Evolutionary conservation across 2,888 invertebrate species (phyloP).

Genomic region (Hypomecis atomaria): DNA sequence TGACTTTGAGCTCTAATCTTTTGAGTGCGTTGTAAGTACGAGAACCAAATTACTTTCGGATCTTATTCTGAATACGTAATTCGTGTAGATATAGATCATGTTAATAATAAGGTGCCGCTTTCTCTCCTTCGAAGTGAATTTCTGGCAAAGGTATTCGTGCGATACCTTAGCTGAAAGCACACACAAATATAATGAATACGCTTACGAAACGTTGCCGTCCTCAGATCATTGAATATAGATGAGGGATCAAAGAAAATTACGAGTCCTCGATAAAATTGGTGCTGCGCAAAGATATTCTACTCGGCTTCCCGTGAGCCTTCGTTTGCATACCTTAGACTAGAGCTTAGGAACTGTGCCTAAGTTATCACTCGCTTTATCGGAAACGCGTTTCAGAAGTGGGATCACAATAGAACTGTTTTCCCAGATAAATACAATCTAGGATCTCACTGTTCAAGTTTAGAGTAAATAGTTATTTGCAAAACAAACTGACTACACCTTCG

Average conservation of each 20-base stretch:
- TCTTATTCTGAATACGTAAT: conserved; percentile 32
- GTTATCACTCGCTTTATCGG: conserved; percentile 8
- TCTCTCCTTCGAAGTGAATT: conserved; percentile 43
- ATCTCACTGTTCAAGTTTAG: background rate
- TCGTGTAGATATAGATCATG: conserved; percentile 34
- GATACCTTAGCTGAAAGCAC: conserved; percentile 59
- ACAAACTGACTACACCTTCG: background rate
- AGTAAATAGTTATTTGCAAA: conserved; percentile 1
- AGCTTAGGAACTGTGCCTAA: conserved; percentile 27
- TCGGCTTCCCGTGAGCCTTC: conserved; percentile 58
- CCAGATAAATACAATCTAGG: background rate
- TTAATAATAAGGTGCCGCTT: conserved; percentile 36
- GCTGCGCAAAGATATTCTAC: conserved; percentile 73
- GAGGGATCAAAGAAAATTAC: conserved; percentile 82
- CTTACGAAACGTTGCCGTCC: conserved; percentile 77
- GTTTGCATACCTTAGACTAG: conserved; percentile 62
- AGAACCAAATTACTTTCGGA: conserved; percentile 26
- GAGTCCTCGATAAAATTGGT: conserved; percentile 76
- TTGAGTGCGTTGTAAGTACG: conserved; percentile 34
- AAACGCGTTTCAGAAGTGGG: conserved; percentile 1
- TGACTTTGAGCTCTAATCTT: conserved; percentile 38
- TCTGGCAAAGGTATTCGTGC: conserved; percentile 39
- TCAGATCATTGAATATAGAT: conserved; percentile 83
- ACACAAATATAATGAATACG: conserved; percentile 78
- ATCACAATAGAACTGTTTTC: background rate